Evolutionary conservation across 2,888 invertebrate genomes (phyloP).

Genomic region (Ornithoptera alexandrae): DNA sequence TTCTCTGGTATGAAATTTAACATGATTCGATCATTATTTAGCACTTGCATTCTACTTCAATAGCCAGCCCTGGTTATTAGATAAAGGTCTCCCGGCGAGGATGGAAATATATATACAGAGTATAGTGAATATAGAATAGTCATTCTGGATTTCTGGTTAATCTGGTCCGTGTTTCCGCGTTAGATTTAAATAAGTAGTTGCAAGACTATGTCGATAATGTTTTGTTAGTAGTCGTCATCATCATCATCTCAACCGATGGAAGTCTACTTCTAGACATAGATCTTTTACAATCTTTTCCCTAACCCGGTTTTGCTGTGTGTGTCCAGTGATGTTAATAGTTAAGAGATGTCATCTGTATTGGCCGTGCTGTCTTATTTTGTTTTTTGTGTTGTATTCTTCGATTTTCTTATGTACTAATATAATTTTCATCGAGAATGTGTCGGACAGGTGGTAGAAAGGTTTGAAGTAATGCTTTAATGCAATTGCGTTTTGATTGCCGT

Average conservation of each 20-base stretch:
- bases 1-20: constrained; percentile 56
- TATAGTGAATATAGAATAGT: constrained; percentile 37
- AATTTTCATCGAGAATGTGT: background rate
- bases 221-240: too few species aligned
- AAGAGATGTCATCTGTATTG: background rate
- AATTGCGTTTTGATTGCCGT: constrained; percentile 57
- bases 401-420: too few species aligned
- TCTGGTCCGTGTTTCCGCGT: too few species aligned
- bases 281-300: too few species aligned
- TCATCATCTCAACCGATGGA: too few species aligned
- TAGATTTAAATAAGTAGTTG: too few species aligned
- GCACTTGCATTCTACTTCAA: constrained; percentile 56
- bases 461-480: constrained; percentile 45
- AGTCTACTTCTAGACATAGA: too few species aligned
- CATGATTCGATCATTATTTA: constrained; percentile 67
- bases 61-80: constrained; percentile 58
- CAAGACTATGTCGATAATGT: too few species aligned
- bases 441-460: constrained; percentile 40
- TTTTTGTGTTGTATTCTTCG: too few species aligned
- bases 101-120: constrained; percentile 40
- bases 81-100: constrained; percentile 52
- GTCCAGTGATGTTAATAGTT: background rate
- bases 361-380: too few species aligned
- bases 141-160: constrained; percentile 35
- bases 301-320: too few species aligned